These are phyloP conservation scores for Microcebus ravelobensis DNA, from an alignment of 2,113 vertebrate species.

Conservation along the genomic window DNA sequence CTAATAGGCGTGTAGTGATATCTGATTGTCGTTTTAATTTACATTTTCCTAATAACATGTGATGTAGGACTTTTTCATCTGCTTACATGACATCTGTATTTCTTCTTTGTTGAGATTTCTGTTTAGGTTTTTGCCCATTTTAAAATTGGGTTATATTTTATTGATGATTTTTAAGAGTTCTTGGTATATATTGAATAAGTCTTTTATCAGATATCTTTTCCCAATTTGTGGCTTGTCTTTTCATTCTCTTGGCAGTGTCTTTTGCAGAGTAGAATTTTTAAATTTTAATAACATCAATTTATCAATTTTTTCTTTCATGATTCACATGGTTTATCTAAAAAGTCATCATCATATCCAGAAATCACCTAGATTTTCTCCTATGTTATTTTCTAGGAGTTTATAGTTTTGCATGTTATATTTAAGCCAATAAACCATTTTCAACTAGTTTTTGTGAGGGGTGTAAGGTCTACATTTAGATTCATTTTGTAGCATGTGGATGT, in stretches of 20 bases:
- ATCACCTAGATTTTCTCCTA: not conserved
- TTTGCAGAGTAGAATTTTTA: not conserved
- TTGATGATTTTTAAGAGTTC: not conserved
- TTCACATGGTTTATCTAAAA: not conserved
- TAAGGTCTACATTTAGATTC: not conserved
- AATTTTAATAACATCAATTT: not conserved
- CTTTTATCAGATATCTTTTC: not conserved
- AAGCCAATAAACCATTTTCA: not conserved
- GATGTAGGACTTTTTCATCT: not conserved
- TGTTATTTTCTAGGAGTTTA: not conserved
- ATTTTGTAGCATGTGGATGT: not conserved
- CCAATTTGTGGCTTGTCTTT: not conserved
- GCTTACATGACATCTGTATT: not conserved
- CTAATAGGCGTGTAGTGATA: not conserved
- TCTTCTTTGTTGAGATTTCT: not conserved
- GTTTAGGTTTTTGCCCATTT: not conserved
- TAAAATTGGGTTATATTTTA: not conserved
- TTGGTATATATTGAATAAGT: not conserved
- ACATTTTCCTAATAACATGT: not conserved
- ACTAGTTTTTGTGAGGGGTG: not conserved
- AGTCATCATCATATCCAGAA: not conserved
- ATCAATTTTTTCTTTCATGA: not conserved
- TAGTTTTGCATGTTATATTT: not conserved
- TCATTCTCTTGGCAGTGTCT: not conserved
- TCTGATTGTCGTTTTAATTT: not conserved